Evolutionary conservation across 1,140 invertebrate species (phyloP).

Genomic region (Wiebesia pumilae): DNA sequence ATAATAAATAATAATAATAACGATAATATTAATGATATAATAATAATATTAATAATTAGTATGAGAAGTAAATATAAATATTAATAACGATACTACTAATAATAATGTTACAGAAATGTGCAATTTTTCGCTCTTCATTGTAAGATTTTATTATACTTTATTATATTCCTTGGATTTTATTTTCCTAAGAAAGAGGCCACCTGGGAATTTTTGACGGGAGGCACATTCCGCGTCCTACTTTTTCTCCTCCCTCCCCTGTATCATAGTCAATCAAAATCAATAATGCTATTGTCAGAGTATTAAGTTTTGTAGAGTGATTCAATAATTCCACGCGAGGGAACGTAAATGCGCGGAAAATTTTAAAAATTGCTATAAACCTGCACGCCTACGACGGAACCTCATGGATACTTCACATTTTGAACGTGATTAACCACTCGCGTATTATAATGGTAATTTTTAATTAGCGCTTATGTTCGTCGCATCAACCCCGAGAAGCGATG

Average conservation of each 20-base stretch:
- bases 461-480: conserved; percentile 34
- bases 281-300: conserved; percentile 40
- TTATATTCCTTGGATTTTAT: conserved; percentile 42
- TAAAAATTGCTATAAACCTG: conserved; percentile 24
- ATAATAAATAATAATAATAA: conserved; percentile 4
- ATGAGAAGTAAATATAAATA: conserved; percentile 38
- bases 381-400: not conserved
- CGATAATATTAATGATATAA: conserved; percentile 5
- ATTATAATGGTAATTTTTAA: conserved; percentile 43
- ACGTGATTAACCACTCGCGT: conserved; percentile 24
- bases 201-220: conserved; percentile 51
- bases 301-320: conserved; percentile 37
- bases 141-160: conserved; percentile 48
- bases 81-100: conserved; percentile 33
- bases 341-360: conserved; percentile 8
- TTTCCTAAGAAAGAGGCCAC: conserved; percentile 40
- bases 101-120: conserved; percentile 50
- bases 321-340: conserved; percentile 19
- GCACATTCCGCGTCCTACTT: conserved; percentile 47
- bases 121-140: conserved; percentile 43
- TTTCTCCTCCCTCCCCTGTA: conserved; percentile 41
- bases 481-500: conserved; percentile 49
- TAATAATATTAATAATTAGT: conserved; percentile 16
- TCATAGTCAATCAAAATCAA: conserved; percentile 50
- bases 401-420: conserved; percentile 20